phyloP scores from a whole-genome alignment of 2,797 vertebrate species.

The Zenarchopterus dispar region DNA sequence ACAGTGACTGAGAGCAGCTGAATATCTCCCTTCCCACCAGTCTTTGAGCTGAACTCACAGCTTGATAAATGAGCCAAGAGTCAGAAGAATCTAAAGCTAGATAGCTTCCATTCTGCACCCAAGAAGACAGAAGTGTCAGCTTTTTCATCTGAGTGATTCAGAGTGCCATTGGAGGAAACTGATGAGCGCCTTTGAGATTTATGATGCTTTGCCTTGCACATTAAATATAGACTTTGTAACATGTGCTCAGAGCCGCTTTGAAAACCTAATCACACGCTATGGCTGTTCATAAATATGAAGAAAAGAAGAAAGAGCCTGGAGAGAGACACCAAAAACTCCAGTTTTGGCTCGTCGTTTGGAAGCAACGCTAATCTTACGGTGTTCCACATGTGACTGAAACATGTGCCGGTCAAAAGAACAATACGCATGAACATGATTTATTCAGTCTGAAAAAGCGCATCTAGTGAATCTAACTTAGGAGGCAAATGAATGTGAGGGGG shows the following conservation, averaged over 20 bases:
- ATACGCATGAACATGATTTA: too few relatives aligned
- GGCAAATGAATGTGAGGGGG: conserved; percentile 43
- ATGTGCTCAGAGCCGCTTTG: conserved; percentile 62
- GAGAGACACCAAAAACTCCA: background rate
- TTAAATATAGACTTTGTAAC: conserved; percentile 81
- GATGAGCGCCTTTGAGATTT: conserved; percentile 80
- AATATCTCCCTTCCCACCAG: conserved; percentile 53
- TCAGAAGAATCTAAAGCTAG: conserved; percentile 73
- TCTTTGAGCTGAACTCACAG: conserved; percentile 45
- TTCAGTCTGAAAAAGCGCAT: too few relatives aligned
- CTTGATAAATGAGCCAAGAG: conserved; percentile 77
- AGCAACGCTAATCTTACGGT: conserved; percentile 7
- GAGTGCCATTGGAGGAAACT: conserved; percentile 76
- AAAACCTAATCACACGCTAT: conserved; percentile 69
- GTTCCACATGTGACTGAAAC: conserved; percentile 2
- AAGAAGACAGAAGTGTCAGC: conserved; percentile 73
- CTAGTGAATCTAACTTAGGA: background rate
- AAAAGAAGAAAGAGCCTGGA: conserved; percentile 17
- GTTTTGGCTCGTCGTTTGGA: background rate
- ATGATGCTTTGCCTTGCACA: conserved; percentile 69
- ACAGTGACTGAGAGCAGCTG: conserved; percentile 39
- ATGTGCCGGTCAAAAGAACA: background rate
- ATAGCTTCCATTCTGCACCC: conserved; percentile 77
- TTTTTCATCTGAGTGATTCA: conserved; percentile 80
- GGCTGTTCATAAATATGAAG: conserved; percentile 45